A percentile compares a stretch with the other conserved stretches of the same genome.
These are phyloP conservation scores for Macropis europaea DNA, from an alignment of 2,888 invertebrate genomes.

Conservation along the genomic window DNA sequence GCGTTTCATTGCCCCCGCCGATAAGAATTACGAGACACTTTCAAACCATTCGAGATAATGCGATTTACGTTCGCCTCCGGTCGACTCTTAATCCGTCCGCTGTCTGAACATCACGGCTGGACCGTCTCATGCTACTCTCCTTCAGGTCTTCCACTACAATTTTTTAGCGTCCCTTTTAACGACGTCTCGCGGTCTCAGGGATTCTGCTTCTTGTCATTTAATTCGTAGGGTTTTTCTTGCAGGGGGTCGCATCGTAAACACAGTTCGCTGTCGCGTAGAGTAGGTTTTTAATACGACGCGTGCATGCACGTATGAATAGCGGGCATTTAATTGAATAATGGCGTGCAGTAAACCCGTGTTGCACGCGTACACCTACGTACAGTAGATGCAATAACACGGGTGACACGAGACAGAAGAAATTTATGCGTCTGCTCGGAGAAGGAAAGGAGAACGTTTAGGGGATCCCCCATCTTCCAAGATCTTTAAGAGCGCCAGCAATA, in stretches of 20 bases:
- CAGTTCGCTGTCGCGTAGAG: background rate
- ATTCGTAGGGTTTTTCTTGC: too few species aligned
- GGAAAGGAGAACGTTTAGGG: too few species aligned
- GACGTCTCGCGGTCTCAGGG: background rate
- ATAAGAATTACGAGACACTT: background rate
- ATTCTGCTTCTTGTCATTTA: too few species aligned
- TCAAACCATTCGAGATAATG: background rate
- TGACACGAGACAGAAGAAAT: constrained; percentile 20
- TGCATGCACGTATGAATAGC: background rate
- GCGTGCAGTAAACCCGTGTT: constrained; percentile 18
- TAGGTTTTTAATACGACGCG: background rate
- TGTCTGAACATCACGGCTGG: too few species aligned
- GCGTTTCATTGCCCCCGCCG: background rate
- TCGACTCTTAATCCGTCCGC: background rate
- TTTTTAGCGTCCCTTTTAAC: background rate
- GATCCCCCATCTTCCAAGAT: too few species aligned
- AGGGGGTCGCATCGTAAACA: background rate
- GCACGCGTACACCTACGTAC: background rate
- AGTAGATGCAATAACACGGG: background rate
- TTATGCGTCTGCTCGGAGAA: constrained; percentile 10
- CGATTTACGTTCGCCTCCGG: background rate
- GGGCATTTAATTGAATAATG: constrained; percentile 29
- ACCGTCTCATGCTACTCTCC: too few species aligned
- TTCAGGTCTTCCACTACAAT: background rate
- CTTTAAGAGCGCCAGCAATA: too few species aligned